These are phyloP conservation scores for Eucidaris tribuloides DNA, from an alignment of 35 echinoderm and acorn worm species.

Conservation along the genomic window DNA sequence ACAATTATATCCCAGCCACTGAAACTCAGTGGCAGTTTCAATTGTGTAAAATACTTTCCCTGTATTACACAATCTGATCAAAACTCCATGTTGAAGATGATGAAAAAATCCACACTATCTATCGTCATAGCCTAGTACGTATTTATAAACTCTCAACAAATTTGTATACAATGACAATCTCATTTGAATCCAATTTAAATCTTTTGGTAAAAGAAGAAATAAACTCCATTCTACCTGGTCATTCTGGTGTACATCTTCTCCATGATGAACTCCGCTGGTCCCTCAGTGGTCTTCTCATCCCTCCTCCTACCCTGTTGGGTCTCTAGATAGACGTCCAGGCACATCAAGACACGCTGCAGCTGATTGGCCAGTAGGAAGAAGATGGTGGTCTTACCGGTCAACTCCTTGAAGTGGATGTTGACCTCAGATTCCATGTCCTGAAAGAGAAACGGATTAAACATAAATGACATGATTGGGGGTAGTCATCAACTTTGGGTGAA, in stretches of 20 bases:
- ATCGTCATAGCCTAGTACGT: no score
- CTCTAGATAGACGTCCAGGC: conserved; percentile 93
- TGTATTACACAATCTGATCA: no score
- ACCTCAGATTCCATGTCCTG: conserved; percentile 93
- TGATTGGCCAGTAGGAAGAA: conserved; percentile 83
- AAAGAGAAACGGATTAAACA: background rate
- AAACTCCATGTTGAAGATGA: no score
- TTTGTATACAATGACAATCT: no score
- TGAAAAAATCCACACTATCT: no score
- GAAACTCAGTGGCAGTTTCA: no score
- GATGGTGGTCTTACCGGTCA: conserved; percentile 49
- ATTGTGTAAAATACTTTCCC: no score
- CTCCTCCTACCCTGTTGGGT: conserved; percentile 35
- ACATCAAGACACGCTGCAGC: conserved; percentile 88
- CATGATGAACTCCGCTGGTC: conserved; percentile 73
- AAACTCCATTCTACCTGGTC: conserved; percentile 52
- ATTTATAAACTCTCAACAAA: no score
- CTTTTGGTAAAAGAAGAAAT: no score
- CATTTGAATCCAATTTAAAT: no score
- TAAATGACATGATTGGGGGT: background rate
- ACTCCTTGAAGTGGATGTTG: conserved; percentile 76
- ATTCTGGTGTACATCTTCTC: conserved; percentile 95
- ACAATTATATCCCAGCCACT: no score
- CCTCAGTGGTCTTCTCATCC: conserved; percentile 12
- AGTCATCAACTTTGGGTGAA: no score